Evolutionary conservation across 2,113 vertebrate species (phyloP).

Genomic region (Phrynosoma blainvillii): DNA sequence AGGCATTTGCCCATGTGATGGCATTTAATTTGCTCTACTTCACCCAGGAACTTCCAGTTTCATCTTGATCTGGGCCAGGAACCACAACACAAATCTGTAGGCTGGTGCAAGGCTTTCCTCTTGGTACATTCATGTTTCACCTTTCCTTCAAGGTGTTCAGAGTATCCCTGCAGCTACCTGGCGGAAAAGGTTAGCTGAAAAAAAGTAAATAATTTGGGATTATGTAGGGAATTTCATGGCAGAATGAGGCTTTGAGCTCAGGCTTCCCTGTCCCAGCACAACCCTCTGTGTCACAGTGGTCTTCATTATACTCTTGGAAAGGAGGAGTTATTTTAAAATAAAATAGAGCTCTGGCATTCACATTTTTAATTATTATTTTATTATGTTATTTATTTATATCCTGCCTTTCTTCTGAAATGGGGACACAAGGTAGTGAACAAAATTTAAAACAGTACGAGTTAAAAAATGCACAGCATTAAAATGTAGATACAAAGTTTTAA

Average conservation of each 20-base stretch:
- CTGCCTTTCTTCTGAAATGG: too few species aligned
- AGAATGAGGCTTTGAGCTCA: not conserved
- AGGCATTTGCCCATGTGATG: not conserved
- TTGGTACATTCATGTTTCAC: not conserved
- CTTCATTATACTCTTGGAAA: not conserved
- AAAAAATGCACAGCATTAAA: too few species aligned
- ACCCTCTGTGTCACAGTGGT: not conserved
- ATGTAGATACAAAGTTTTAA: too few species aligned
- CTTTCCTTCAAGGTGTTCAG: not conserved
- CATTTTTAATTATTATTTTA: not conserved
- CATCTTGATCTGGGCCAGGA: not conserved
- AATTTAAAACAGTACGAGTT: too few species aligned
- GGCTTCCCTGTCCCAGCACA: not conserved
- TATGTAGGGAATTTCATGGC: not conserved
- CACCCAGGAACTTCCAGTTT: not conserved
- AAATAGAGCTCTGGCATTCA: not conserved
- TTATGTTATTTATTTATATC: too few species aligned
- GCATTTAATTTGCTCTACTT: conserved; percentile 17
- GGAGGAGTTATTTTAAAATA: not conserved
- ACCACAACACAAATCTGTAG: not conserved
- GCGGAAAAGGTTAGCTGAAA: not conserved
- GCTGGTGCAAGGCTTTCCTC: not conserved
- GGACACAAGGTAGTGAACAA: too few species aligned
- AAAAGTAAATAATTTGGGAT: not conserved
- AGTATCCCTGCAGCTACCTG: not conserved